phyloP scores from a whole-genome alignment of 1,140 invertebrate species.

The Papilio aristodemus region DNA sequence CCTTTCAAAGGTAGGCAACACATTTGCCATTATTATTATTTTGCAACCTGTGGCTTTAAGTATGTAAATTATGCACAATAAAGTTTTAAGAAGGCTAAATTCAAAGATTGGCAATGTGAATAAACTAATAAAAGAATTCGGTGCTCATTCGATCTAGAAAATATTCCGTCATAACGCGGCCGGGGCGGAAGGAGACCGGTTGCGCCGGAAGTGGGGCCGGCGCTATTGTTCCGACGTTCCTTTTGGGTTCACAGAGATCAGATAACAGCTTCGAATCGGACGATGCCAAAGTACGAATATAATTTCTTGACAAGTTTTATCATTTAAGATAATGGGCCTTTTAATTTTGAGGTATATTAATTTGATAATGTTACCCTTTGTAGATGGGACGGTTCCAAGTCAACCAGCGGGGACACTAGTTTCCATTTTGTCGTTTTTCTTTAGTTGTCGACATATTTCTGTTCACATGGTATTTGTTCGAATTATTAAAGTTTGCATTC shows the following conservation, averaged over 20 bases:
- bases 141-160: not conserved
- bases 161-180: conserved; percentile 29
- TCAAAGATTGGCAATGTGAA: not conserved
- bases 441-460: too few relatives aligned
- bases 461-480: too few relatives aligned
- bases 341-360: conserved; percentile 3
- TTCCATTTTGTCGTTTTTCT: too few relatives aligned
- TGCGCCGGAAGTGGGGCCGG: conserved; percentile 28
- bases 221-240: not conserved
- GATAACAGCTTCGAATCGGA: not conserved
- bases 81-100: not conserved
- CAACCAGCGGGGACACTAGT: too few relatives aligned
- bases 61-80: not conserved
- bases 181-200: conserved; percentile 36
- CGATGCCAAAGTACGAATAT: not conserved
- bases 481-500: too few relatives aligned
- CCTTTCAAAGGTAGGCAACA: too few relatives aligned
- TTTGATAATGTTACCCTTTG: not conserved
- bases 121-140: conserved; percentile 4
- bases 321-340: not conserved
- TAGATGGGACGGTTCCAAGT: not conserved
- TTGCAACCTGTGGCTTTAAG: not conserved
- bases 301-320: not conserved
- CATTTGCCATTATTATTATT: too few relatives aligned
- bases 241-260: not conserved